Evolutionary conservation across 2,888 invertebrate genomes (phyloP), one percentile per base, ranked within the genome.

Genomic region (Ichneumoninae sp.): DNA sequence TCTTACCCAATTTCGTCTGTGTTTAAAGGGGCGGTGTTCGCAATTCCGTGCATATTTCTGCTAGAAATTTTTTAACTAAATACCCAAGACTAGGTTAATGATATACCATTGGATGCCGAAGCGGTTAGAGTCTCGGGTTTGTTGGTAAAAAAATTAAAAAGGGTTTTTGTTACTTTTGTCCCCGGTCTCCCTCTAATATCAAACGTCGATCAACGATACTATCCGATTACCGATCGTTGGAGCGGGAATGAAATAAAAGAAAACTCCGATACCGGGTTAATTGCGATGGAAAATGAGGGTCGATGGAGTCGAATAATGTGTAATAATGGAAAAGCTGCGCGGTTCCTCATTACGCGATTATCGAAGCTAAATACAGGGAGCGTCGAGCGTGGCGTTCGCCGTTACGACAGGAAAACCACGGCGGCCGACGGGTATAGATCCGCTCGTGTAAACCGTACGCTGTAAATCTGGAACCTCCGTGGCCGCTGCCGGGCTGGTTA

Each of bases 401-500:
- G 62, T n/a, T 10, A 62, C 30, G 57, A 57, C 22, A 4, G 26
- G 26, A 62, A 33, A 62, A 33, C 33, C 62, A 60, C n/a, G 60
- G 1, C 13, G n/a, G 16, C 3, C 22, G 44, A 47, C 19, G 47
- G 44, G 19, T 33, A 54, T 68, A 3, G 33, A 22, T 26, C 47
- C 26, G n/a, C 47, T n/a, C 36, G 52, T 40, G 36, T 66, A 40
- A 78, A 47, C 33, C 16, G 60, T 36, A 40, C 22, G 47, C 65
- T 50, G 62, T 19, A 71, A 66, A 68, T 80, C 54, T 19, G 33
- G 50, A 78, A 78, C 7, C n/a, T 47, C 57, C 62, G 26, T n/a
- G 22, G 33, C 22, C n/a, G 13, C 72, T 3, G 57, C 33, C 65
- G 33, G 33, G 68, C 72, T 72, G 88, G 89, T 91, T 91, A 89